Evolutionary conservation across 2,797 vertebrate species (phyloP), one percentile per base, ranked within the genome.

Genomic region (Acanthurus tractus): DNA sequence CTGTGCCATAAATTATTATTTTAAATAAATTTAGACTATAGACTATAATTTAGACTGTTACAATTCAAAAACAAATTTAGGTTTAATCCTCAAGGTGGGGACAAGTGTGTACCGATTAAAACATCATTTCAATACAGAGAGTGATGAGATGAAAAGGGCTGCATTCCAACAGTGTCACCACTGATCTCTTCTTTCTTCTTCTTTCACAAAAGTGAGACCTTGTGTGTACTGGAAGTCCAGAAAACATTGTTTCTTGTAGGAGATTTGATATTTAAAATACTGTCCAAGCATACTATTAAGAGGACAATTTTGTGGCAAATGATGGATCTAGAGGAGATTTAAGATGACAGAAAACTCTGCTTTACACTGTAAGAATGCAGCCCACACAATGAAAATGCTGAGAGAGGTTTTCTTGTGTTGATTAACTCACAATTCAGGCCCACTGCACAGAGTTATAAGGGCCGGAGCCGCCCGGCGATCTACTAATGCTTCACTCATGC

Each of bases 361-460:
- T 74, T 57, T 4, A 66, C 84, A 81, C 87, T 85, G 83, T 79
- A 50, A 80, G 90, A 68, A 91, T 90, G 90, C 89, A 91, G 88
- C 89, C 89, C 78, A 59, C 67, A 86, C 84, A 82, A 85, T 79
- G 79, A 89, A 56, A 89, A 55, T 84, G 89, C 89, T 82, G 53
- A 83, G 53, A 89, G 59, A 88, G 76, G 44, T 73, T 86, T 81
- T 86, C 80, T 86, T 73, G 88, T 88, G 89, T 92, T 8, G 76
- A 79, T 88, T 89, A 87, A 99, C 98, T 99, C 98, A 99, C 98
- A 99, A 99, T 98, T 99, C 97, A 90, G 98, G 97, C 96, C 97
- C 98, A 98, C 97, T 97, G 97, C 97, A 99, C 95, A 99, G 98
- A 96, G 97, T 97, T 95, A 99, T 98, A 96, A 99, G 97, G 94